These are phyloP conservation scores for Micronisus gabar DNA, from an alignment of 2,113 vertebrate genomes.

Conservation along the genomic window DNA sequence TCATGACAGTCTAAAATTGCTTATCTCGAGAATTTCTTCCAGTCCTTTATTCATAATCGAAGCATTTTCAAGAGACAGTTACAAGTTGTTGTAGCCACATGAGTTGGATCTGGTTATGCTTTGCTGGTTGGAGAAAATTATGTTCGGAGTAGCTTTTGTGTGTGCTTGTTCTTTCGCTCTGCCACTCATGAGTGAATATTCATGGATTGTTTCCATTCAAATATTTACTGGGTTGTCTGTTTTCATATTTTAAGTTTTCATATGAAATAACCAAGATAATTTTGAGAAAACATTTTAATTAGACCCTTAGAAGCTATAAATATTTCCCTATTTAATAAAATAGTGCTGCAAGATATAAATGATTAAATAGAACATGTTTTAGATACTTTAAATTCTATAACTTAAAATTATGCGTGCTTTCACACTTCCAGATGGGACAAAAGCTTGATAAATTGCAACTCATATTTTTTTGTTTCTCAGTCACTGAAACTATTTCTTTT, in stretches of 20 bases:
- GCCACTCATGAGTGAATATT: not conserved
- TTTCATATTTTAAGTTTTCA: not conserved
- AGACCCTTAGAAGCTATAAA: not conserved
- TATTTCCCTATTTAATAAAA: constrained; percentile 30
- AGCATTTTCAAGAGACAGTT: not conserved
- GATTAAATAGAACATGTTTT: not conserved
- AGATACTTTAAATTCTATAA: not conserved
- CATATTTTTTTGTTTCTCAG: not conserved
- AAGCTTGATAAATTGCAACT: not conserved
- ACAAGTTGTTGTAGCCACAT: not conserved
- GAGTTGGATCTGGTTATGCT: not conserved
- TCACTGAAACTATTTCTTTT: not conserved
- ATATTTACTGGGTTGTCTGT: constrained; percentile 4
- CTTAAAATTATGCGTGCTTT: not conserved
- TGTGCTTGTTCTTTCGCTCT: not conserved
- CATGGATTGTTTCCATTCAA: not conserved
- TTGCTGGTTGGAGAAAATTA: not conserved
- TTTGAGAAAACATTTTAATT: constrained; percentile 29
- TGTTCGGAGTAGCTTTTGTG: not conserved
- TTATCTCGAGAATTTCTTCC: not conserved
- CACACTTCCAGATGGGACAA: not conserved
- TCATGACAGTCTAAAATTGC: not conserved
- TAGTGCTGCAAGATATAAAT: not conserved
- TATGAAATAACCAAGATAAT: not conserved
- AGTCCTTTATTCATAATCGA: not conserved